Evolutionary conservation across 2,113 vertebrate genomes (phyloP), one percentile per base, ranked within the genome.

Genomic region (Recurvirostra avosetta): DNA sequence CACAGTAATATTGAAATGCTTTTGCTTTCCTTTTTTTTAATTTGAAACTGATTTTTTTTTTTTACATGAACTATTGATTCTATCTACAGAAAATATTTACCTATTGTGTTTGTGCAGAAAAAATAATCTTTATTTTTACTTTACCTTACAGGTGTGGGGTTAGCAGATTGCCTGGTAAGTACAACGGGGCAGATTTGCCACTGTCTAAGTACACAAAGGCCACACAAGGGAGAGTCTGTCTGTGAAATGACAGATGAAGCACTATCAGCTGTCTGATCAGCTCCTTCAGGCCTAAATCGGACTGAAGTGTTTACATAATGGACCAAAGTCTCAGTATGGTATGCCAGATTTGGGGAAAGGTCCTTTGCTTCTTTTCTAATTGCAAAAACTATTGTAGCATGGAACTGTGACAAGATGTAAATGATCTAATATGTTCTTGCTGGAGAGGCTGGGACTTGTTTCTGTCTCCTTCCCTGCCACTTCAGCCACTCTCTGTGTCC

Each of bases 301-400:
- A 15, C 40, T 62, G 23, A 53, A 43, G 23, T 6, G 25, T 36
- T 68, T 15, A 22, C 1, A 0, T n/a, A 59, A 45, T 7, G 15
- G 27, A 61, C 9, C 26, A 30, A 47, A 59, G 36, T 29, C 70
- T 79, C 43, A 38, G 16, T n/a, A 22, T n/a, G 45, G 5, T 9
- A 4, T 1, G 1, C 4, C 29, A 34, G 65, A 29, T n/a, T 7
- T 71, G n/a, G 30, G 45, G 17, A 76, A 73, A 38, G 16, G 11
- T 11, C 40, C 14, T 87, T 30, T 47, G 32, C 49, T 72, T 18
- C 6, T 41, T 88, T 83, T 49, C 11, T 40, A 22, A 20, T 26
- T 62, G 20, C 50, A 53, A 30, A 72, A 72, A 25, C 5, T 4
- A 5, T 2, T 2, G 0, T n/a, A 2, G 4, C 2, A 5, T 1